Evolutionary conservation across 2,797 vertebrate species (phyloP).

Genomic region (Diplodus sargus): DNA sequence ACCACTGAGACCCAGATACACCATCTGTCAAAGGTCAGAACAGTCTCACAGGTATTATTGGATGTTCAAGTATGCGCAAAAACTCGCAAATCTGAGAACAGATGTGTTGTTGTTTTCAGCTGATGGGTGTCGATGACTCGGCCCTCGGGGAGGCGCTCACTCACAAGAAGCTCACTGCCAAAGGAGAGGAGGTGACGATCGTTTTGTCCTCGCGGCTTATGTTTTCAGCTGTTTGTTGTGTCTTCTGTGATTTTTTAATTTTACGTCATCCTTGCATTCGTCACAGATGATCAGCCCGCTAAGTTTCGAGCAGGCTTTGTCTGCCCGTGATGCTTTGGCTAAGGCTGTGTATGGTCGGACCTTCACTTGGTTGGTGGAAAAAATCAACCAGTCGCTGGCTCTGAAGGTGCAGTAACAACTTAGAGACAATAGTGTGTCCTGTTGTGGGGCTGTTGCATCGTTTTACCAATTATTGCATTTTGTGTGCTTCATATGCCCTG

Average conservation of each 20-base stretch:
- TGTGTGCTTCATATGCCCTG: neutral
- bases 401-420: slow-evolving; percentile 85
- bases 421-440: neutral
- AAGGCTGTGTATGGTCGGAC: slow-evolving; percentile 94
- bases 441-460: neutral
- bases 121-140: slow-evolving; percentile 89
- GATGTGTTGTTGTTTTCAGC: slow-evolving; percentile 84
- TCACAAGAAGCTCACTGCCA: slow-evolving; percentile 97
- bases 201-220: neutral
- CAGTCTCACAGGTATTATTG: slow-evolving; percentile 26
- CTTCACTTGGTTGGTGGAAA: slow-evolving; percentile 96
- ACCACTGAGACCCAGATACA: slow-evolving; percentile 92
- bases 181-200: slow-evolving; percentile 94
- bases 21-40: slow-evolving; percentile 90
- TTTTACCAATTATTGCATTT: slow-evolving; percentile 26
- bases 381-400: slow-evolving; percentile 93
- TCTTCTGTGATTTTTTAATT: neutral
- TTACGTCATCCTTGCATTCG: neutral
- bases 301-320: slow-evolving; percentile 94
- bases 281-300: slow-evolving; percentile 93
- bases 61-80: slow-evolving; percentile 48
- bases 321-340: slow-evolving; percentile 92
- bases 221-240: neutral
- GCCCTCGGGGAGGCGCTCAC: slow-evolving; percentile 90
- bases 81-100: slow-evolving; percentile 33